These are phyloP conservation scores for Lysandra bellargus DNA, from an alignment of 2,888 invertebrate genomes.

Conservation along the genomic window DNA sequence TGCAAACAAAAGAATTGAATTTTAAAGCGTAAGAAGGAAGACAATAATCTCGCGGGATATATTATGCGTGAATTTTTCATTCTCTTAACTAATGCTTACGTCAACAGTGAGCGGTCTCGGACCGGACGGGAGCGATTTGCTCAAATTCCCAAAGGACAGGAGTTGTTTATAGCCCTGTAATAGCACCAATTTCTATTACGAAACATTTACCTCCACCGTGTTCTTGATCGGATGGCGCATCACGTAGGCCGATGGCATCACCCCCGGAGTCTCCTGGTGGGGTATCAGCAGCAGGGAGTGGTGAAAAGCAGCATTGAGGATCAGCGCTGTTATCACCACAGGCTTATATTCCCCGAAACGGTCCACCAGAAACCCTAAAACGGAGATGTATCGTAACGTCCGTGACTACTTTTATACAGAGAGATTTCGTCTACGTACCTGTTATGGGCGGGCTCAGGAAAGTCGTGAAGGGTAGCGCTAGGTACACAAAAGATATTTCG, in stretches of 20 bases:
- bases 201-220: conserved; percentile 82
- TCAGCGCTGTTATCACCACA: conserved; percentile 88
- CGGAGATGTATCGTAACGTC: conserved; percentile 35
- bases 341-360: conserved; percentile 93
- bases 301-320: conserved; percentile 89
- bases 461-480: conserved; percentile 91
- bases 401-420: neutral
- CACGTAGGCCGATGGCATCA: conserved; percentile 87
- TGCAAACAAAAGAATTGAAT: neutral
- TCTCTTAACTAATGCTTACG: conserved; percentile 70
- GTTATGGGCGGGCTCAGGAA: conserved; percentile 92
- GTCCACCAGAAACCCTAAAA: conserved; percentile 90
- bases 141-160: conserved; percentile 74
- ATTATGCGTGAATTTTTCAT: conserved; percentile 63
- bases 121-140: conserved; percentile 78
- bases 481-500: conserved; percentile 92
- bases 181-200: conserved; percentile 49
- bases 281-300: conserved; percentile 89
- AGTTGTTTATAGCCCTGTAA: conserved; percentile 55
- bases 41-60: conserved; percentile 32
- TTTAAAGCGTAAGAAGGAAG: neutral
- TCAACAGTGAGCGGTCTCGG: conserved; percentile 64
- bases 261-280: conserved; percentile 88
- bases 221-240: conserved; percentile 86
- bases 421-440: conserved; percentile 71